Evolutionary conservation across 1,140 invertebrate genomes (phyloP), one percentile per base, ranked within the genome.

Genomic region (Pogonomyrmex barbatus): DNA sequence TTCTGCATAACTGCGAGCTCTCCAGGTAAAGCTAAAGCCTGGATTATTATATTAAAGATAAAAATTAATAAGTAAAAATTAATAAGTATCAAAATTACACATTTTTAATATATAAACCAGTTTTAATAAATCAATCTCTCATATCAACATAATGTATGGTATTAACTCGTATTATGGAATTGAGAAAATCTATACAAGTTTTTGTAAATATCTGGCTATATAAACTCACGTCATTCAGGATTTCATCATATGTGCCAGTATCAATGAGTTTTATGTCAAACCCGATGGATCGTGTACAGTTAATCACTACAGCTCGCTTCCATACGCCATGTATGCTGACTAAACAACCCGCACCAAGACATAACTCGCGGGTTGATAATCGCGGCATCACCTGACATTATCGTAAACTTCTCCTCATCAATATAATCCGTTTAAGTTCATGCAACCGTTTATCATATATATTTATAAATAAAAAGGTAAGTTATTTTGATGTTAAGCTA

Each of bases 1-100:
- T 96, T 96, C 87, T 96, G 96, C 93, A 96, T 96, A 0, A 94
- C 92, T 45, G 95, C 94, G 2, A 96, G 92, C 82, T 96, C 94
- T 24, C 94, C 93, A 1, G 96, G 96, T 65, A 96, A 88, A 33
- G 94, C 94, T 89, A 96, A 93, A 84, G 96, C 91, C 96, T 96
- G 87, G 4, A 93, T 62, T 79, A 86, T 88, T 14, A 77, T 86
- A 86, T 83, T 56, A 85, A 82, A 86, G 30, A 56, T 58, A 14
- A 0, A 14, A 65, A 8, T 58, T 33, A 62, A 70, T 42, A 17
- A 65, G n/a, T 65, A 67, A 60, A 24, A 62, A 17, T 33, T 50
- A 62, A 70, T 42, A 17, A 65, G n/a, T 65, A 67, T 79, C 2
- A 60, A 24, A 62, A 17, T 33, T 50, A 33, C 24, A 45, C 42